A percentile compares a stretch with the other conserved stretches of the same genome.
phyloP scores from a whole-genome alignment of 2,113 vertebrate species.

The Toxotes jaculatrix region DNA sequence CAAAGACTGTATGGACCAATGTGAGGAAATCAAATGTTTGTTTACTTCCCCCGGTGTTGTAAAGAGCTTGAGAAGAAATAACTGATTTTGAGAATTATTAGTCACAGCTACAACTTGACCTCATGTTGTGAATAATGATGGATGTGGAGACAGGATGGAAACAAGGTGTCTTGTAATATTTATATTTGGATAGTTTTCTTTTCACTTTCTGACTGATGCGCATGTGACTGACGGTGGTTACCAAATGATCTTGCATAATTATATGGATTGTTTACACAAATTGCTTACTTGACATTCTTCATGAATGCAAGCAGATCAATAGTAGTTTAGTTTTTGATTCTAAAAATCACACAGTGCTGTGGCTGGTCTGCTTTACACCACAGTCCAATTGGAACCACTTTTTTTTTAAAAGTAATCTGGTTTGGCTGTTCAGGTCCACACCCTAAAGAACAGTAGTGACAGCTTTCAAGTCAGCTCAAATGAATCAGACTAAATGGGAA shows the following conservation, averaged over 20 bases:
- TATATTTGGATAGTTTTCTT: background rate
- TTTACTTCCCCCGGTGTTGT: background rate
- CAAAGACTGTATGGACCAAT: background rate
- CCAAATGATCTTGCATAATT: background rate
- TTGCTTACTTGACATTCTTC: constrained; percentile 1
- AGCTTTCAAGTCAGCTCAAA: background rate
- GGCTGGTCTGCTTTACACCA: background rate
- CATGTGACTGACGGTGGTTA: background rate
- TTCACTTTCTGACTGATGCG: background rate
- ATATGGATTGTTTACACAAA: constrained; percentile 1
- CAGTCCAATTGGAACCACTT: background rate
- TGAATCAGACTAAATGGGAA: background rate
- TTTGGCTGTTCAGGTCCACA: background rate
- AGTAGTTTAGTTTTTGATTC: background rate
- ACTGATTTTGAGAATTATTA: background rate
- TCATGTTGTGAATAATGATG: background rate
- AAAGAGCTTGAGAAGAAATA: background rate
- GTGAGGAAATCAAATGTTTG: background rate
- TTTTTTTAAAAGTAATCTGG: background rate
- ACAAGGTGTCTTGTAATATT: constrained; percentile 3
- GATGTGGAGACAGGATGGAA: background rate
- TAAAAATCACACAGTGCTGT: background rate
- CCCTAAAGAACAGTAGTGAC: background rate
- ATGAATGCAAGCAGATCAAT: background rate
- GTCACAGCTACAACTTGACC: background rate